Evolutionary conservation across 2,113 vertebrate species (phyloP).

Genomic region (Sorex araneus): DNA sequence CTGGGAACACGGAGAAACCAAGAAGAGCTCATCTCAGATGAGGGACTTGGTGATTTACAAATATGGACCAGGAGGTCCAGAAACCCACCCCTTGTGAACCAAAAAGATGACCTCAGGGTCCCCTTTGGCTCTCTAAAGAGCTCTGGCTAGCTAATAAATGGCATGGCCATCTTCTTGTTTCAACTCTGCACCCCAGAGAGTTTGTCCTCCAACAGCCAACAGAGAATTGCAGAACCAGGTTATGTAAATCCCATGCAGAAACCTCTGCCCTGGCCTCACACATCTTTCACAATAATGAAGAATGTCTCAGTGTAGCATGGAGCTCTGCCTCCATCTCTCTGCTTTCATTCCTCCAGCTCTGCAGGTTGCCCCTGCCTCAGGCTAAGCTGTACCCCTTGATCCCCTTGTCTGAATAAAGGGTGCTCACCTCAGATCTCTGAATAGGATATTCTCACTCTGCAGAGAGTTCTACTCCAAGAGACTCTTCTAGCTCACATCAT

Average conservation of each 20-base stretch:
- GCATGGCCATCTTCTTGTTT: background rate
- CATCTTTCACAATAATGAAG: background rate
- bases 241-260: background rate
- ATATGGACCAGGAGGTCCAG: background rate
- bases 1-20: too few relatives aligned
- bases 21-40: background rate
- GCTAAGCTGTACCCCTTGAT: rapidly evolving
- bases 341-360: background rate
- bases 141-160: background rate
- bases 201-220: background rate
- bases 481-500: background rate
- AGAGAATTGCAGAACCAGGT: background rate
- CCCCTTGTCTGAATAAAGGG: background rate
- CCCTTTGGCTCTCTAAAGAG: background rate
- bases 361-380: background rate
- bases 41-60: background rate
- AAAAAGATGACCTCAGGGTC: background rate
- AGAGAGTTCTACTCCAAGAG: background rate
- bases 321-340: background rate
- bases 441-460: background rate
- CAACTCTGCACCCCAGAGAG: background rate
- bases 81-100: background rate
- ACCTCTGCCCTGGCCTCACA: background rate
- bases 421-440: background rate
- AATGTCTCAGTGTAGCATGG: rapidly evolving